Conservation (phyloP, 1,140 invertebrate species). For the Anoplophora glabripennis region DNA sequence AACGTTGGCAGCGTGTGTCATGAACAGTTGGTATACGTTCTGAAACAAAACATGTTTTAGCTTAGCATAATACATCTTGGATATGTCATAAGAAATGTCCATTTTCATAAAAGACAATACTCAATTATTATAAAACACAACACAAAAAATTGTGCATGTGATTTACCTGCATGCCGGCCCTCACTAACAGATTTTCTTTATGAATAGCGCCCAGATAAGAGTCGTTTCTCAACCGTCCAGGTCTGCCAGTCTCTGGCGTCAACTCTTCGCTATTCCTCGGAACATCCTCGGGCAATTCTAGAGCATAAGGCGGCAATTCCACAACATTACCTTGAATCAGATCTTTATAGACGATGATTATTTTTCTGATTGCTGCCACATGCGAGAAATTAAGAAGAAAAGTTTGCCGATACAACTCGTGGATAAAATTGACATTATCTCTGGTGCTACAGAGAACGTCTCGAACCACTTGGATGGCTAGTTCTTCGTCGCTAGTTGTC, state of each 20-base stretch:
- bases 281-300: constrained; percentile 70
- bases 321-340: constrained; percentile 82
- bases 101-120: neutral
- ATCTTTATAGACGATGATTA: constrained; percentile 93
- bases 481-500: constrained; percentile 41
- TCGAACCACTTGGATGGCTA: constrained; percentile 62
- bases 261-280: constrained; percentile 30
- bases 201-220: constrained; percentile 79
- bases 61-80: neutral
- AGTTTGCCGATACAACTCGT: constrained; percentile 91
- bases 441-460: constrained; percentile 85
- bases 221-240: constrained; percentile 71
- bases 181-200: constrained; percentile 73
- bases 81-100: neutral
- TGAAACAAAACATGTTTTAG: constrained; percentile 49
- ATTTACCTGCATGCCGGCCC: constrained; percentile 70
- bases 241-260: constrained; percentile 54
- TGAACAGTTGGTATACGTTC: constrained; percentile 90
- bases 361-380: constrained; percentile 80
- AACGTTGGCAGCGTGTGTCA: constrained; percentile 93
- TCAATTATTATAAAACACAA: constrained; percentile 2
- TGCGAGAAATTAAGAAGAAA: constrained; percentile 87
- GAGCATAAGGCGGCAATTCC: constrained; percentile 81
- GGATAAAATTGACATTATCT: constrained; percentile 92
- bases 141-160: neutral